A percentile compares a stretch with the other conserved stretches of the same genome.
Evolutionary conservation across 2,797 vertebrate genomes (phyloP).

Genomic region (Melanotaenia parkinsoni): DNA sequence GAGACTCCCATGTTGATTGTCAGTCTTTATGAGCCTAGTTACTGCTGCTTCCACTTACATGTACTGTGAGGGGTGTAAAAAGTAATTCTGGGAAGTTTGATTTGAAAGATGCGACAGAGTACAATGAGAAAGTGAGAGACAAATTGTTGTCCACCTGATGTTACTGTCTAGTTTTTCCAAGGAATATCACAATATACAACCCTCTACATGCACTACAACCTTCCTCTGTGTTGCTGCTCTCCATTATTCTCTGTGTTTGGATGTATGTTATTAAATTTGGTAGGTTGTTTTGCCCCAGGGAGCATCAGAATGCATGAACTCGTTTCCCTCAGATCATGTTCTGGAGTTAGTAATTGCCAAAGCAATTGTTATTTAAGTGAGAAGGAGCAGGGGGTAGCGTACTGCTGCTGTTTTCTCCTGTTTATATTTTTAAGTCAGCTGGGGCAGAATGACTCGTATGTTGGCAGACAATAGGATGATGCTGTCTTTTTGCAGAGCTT

Average conservation of each 20-base stretch:
- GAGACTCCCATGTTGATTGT: background rate
- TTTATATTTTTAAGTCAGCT: slow-evolving; percentile 45
- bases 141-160: background rate
- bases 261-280: slow-evolving; percentile 36
- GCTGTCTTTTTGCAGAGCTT: background rate
- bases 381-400: background rate
- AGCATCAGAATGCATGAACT: slow-evolving; percentile 27
- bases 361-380: slow-evolving; percentile 57
- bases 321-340: slow-evolving; percentile 55
- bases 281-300: slow-evolving; percentile 26
- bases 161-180: background rate
- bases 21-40: background rate
- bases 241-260: slow-evolving; percentile 2
- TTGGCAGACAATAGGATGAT: slow-evolving; percentile 18
- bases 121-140: background rate
- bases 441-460: slow-evolving; percentile 2
- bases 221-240: slow-evolving; percentile 14
- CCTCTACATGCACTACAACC: slow-evolving; percentile 5
- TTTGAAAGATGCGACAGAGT: background rate
- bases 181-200: background rate
- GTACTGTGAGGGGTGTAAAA: background rate
- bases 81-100: background rate
- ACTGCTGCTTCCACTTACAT: slow-evolving; percentile 2
- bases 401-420: slow-evolving; percentile 17
- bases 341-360: slow-evolving; percentile 51